Conservation (phyloP, 2,797 vertebrate species). For the Rousettus madagascariensis region DNA sequence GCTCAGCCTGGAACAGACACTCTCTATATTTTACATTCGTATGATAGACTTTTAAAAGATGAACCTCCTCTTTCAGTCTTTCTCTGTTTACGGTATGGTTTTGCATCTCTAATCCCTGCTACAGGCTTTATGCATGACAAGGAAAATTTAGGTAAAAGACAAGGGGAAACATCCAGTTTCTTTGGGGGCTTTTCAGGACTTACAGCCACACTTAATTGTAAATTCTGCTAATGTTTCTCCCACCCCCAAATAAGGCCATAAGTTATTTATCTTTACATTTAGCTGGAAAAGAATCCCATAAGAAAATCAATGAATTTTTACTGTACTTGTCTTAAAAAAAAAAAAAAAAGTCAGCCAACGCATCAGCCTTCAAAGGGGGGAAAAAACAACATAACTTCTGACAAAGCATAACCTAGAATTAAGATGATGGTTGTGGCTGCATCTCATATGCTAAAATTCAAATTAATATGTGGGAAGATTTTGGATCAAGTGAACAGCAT, state of each 20-base stretch:
- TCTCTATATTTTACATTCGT: constrained; percentile 58
- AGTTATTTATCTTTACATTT: background rate
- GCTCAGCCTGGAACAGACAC: constrained; percentile 27
- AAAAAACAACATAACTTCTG: background rate
- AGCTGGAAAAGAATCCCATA: background rate
- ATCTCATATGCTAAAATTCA: background rate
- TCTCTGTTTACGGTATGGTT: constrained; percentile 3
- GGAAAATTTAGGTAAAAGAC: constrained; percentile 23
- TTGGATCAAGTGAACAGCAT: background rate
- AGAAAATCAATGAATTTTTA: background rate
- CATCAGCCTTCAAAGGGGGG: background rate
- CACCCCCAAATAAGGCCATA: background rate
- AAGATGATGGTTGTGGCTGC: background rate
- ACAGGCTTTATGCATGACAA: constrained; percentile 28
- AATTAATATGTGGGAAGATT: background rate
- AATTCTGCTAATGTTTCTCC: constrained; percentile 19
- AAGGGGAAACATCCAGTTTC: constrained; percentile 40
- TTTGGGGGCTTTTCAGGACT: background rate
- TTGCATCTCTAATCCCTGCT: constrained; percentile 54
- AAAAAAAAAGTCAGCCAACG: background rate
- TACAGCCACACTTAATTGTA: constrained; percentile 39
- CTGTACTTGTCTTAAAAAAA: background rate
- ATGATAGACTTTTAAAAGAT: background rate
- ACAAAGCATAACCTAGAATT: background rate
- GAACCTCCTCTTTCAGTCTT: constrained; percentile 39